These are phyloP conservation scores for Drosophila micromelanica DNA, from an alignment of 1,140 invertebrate genomes.

Conservation along the genomic window DNA sequence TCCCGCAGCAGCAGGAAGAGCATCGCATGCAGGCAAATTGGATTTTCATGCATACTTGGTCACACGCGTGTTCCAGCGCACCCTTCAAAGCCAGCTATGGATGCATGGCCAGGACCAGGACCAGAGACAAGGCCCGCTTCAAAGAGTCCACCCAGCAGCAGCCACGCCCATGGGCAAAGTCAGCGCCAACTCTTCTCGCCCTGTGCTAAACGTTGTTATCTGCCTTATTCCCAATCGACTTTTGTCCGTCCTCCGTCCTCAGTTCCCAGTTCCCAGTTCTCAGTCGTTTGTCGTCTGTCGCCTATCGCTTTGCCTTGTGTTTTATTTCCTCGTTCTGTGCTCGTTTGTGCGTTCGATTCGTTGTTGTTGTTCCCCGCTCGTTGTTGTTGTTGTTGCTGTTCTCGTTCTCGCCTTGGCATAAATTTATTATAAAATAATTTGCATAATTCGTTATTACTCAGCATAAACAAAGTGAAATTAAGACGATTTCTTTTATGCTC, in stretches of 20 bases:
- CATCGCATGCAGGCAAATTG: slow-evolving; percentile 70
- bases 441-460: slow-evolving; percentile 83
- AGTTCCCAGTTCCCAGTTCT: not conserved
- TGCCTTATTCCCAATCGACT: slow-evolving; percentile 47
- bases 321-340: slow-evolving; percentile 69
- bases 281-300: slow-evolving; percentile 20
- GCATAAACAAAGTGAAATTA: slow-evolving; percentile 83
- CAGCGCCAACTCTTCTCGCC: slow-evolving; percentile 64
- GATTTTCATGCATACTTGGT: slow-evolving; percentile 82
- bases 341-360: slow-evolving; percentile 74
- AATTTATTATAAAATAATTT: slow-evolving; percentile 84
- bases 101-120: slow-evolving; percentile 9
- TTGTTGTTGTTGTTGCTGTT: slow-evolving; percentile 12
- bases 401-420: slow-evolving; percentile 63
- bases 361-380: slow-evolving; percentile 11
- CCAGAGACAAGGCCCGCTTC: not conserved
- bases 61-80: slow-evolving; percentile 60
- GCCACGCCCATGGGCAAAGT: slow-evolving; percentile 19
- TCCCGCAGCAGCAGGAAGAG: slow-evolving; percentile 1
- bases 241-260: slow-evolving; percentile 10
- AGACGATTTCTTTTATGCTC: slow-evolving; percentile 76
- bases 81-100: slow-evolving; percentile 14
- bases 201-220: slow-evolving; percentile 75
- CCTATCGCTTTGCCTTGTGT: slow-evolving; percentile 51
- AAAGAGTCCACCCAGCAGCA: not conserved